Conservation (phyloP, 2,113 vertebrate species). For the Pachycephala philippinensis region DNA sequence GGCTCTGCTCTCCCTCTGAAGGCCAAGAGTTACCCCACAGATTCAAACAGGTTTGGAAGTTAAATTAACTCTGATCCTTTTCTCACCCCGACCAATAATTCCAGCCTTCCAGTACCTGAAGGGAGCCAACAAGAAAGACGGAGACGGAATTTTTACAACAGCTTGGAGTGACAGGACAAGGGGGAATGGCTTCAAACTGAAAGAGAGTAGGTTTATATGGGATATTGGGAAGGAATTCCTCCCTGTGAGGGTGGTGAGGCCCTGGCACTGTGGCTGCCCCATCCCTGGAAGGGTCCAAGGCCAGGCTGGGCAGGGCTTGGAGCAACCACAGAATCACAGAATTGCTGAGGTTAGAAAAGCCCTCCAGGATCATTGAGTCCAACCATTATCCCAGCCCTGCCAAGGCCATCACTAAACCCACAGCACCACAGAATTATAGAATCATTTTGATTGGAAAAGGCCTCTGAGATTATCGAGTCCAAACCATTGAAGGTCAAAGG, state of each 20-base stretch:
- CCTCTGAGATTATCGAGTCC: neutral
- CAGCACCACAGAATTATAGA: neutral
- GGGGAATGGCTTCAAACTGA: neutral
- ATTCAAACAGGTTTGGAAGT: neutral
- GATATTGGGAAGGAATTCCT: neutral
- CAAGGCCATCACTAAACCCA: neutral
- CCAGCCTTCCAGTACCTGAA: neutral
- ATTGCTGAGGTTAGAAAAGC: neutral
- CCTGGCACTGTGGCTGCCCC: neutral
- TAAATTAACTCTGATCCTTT: neutral
- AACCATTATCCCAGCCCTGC: neutral
- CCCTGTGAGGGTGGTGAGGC: neutral
- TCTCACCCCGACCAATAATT: neutral
- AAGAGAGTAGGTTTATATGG: neutral
- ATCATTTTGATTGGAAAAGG: neutral
- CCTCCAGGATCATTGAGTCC: neutral
- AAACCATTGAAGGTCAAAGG: neutral
- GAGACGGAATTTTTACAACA: neutral
- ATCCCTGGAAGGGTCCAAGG: neutral
- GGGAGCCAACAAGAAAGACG: neutral
- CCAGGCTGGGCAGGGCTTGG: neutral
- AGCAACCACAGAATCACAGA: neutral
- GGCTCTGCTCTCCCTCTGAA: neutral
- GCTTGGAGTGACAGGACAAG: neutral
- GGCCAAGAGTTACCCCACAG: neutral